Evolutionary conservation across 2,888 invertebrate species (phyloP), one percentile per base, ranked within the genome.

Genomic region (Drosophila leonis): DNA sequence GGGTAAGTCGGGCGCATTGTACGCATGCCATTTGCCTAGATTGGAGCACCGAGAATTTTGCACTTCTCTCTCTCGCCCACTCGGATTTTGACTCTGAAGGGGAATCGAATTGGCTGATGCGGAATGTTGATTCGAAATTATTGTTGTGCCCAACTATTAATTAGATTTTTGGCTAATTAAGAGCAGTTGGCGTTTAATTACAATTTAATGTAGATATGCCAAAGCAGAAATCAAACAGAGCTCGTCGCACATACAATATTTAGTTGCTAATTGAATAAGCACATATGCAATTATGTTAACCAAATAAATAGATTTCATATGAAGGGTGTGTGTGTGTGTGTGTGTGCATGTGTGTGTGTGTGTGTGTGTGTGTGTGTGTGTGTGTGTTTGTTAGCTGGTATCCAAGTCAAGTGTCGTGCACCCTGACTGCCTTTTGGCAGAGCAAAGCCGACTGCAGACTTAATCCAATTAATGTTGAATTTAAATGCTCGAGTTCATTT

Each of bases 401-500:
- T 8, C 7, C 24, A 35, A 35, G 44, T 27, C 59, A 59, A 35
- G 18, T 37, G 54, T 10, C 20, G 20, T 4, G 24, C 46, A 41
- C 66, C 64, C 46, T 51, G 48, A 18, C 46, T 46, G 46, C 46
- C 46, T 27, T 27, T 27, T 27, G 27, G 15, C 54, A 37, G 63
- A 31, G 31, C 66, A 66, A 78, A 80, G 65, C 71, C 68, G 72
- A 65, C 72, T 80, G 55, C 77, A 77, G 76, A 77, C 80, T 81
- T 90, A 88, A 90, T 90, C 88, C 83, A 90, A 90, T 90, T 90
- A 90, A 88, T 82, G 81, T 81, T 66, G 79, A 82, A 88, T 82
- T 88, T 83, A 83, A 84, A 88, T 85, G 85, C 82, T 84, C 69
- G 76, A 80, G 78, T 79, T 80, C 68, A 72, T 80, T 86, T 77